Base-by-base conservation (phyloP, 1,140 invertebrate species). In the Bombus waltoni region DNA sequence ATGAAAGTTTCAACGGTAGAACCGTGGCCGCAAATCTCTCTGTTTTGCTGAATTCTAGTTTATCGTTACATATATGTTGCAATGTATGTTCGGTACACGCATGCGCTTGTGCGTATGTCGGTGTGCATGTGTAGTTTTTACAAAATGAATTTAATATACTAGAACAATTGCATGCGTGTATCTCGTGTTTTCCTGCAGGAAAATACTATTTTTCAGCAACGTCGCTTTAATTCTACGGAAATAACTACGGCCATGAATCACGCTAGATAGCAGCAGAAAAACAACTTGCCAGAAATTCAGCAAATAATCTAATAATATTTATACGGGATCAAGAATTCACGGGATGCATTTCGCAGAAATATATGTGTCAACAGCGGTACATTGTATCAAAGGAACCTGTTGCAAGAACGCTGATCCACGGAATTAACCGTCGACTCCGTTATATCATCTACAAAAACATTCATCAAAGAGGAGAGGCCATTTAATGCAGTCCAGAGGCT, bases 1-100 rank as follows among this genome's bases (percentile, higher is more conserved):
- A 81, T 62, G 53, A 62, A 74, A 72, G 22, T 25, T 81, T 72
- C 9, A 40, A n/a, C 44, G 6, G 28, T n/a, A 22, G 32, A 40
- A 73, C 25, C 28, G n/a, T 18, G 42, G 13, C n/a, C 13, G 47
- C 38, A 72, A 81, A 74, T 81, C 70, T 62, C 70, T 42, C 47
- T 28, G 47, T 22, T 38, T 22, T 47, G 35, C 3, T n/a, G n/a
- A 40, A 73, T 28, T 59, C 47, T 81, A 44, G 35, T 74, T 81
- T 59, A 40, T 66, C 59, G 76, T 25, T 47, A 13, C 28, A 13
- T 62, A 22, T 25, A 35, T 18, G n/a, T 28, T 3, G 15, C 2
- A 25, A 28, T 57, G 28, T 35, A 59, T 22, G 15, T 4, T 1
- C 3, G 25, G 13, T 53, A 42, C 1, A 42, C 11, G 10, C 9